Evolutionary conservation across 2,797 vertebrate genomes (phyloP), one percentile per base, ranked within the genome.

Genomic region (Taeniopygia guttata): DNA sequence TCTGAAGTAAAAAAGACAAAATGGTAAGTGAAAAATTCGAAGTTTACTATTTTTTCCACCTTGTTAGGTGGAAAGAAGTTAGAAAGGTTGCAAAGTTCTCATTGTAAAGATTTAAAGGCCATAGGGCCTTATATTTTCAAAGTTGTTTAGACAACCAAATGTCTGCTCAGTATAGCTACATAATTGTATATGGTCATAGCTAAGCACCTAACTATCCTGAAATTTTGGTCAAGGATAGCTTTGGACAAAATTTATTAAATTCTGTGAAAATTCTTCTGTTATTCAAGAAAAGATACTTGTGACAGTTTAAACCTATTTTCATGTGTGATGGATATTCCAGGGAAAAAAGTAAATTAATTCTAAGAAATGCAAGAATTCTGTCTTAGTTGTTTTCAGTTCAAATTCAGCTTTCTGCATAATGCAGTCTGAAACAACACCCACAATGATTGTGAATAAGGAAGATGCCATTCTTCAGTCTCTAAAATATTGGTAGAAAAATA

Each of bases 321-420:
- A 85, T 2, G 46, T 32, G 7, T 1, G 0, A 69, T 46, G 3
- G 3, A 2, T 40, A 67, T 59, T 16, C 2, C 43, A 63, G 17
- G 16, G 3, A 38, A 34, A 75, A 67, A 51, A 20, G 0, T 13
- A 68, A 68, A 76, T 43, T 42, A 2, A 19, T 62, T 59, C 7
- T 3, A 17, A 43, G 67, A 68, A 74, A 29, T 1, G 0, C 5
- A 75, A 63, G 6, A 45, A 40, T 81, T 67, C 21, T 76, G 5
- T 26, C 32, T 42, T 30, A 9, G 10, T 59, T 80, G 5, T 84
- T 91, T 84, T 72, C 46, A 49, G 16, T 60, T 84, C 19, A 64
- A 1, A 52, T 43, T 10, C 7, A 56, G 16, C 42, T 84, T 86
- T 94, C 29, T 86, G 23, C 25, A 16, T 54, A 49, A 70, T 63